These are phyloP conservation scores for Trissoscelio sp. DNA, from an alignment of 2,888 invertebrate species.

Conservation along the genomic window DNA sequence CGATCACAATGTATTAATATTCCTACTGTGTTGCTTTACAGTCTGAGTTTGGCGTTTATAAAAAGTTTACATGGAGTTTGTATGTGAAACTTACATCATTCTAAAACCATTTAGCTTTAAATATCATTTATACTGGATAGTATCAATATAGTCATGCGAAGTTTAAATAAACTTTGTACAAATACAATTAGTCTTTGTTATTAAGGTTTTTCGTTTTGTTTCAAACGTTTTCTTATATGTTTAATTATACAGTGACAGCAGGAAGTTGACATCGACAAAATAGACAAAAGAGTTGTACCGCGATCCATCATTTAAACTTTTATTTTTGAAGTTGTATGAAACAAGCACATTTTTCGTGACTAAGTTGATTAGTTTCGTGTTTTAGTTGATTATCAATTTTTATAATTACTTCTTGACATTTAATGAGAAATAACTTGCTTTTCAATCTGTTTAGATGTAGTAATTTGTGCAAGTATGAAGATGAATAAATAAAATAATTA, in stretches of 20 bases:
- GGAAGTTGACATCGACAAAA: neutral
- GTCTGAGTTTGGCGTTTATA: slow-evolving; percentile 19
- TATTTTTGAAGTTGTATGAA: neutral
- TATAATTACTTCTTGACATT: no score
- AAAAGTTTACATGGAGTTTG: slow-evolving; percentile 1
- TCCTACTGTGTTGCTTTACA: neutral
- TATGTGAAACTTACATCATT: slow-evolving; percentile 13
- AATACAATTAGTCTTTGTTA: neutral
- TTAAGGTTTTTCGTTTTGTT: neutral
- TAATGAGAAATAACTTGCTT: no score
- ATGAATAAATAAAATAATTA: no score
- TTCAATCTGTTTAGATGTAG: no score
- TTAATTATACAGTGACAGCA: neutral
- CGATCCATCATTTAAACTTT: neutral
- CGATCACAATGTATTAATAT: slow-evolving; percentile 28
- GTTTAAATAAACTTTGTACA: neutral
- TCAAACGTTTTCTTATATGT: neutral
- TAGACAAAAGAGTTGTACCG: neutral
- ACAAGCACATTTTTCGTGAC: neutral
- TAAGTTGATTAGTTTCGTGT: neutral
- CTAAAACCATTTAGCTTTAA: slow-evolving; percentile 11
- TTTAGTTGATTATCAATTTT: neutral
- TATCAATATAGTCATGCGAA: neutral
- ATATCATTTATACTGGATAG: slow-evolving; percentile 4
- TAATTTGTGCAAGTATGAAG: no score